Conservation (phyloP, 2,113 vertebrate genomes). For the Polyodon spathula region DNA sequence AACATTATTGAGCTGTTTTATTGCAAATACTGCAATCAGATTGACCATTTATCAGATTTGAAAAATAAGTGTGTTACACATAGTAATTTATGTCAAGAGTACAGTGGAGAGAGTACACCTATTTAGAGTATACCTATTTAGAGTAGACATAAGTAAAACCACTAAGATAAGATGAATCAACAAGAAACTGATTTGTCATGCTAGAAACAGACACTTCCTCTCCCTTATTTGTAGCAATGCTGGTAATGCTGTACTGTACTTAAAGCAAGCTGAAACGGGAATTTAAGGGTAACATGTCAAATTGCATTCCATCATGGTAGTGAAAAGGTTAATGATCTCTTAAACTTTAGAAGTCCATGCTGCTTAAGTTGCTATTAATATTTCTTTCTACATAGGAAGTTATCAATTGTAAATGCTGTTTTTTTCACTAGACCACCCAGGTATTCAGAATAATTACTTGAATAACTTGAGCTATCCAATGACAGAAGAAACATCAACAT, state of each 20-base stretch:
- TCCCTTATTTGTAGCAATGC: too few relatives aligned
- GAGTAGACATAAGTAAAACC: too few relatives aligned
- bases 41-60: too few relatives aligned
- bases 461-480: constrained; percentile 34
- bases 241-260: not conserved
- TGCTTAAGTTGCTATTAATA: constrained; percentile 25
- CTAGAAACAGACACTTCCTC: too few relatives aligned
- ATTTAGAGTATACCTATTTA: too few relatives aligned
- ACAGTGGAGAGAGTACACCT: too few relatives aligned
- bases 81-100: too few relatives aligned
- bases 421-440: constrained; percentile 47
- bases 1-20: too few relatives aligned
- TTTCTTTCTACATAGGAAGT: constrained; percentile 36
- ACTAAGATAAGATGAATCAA: too few relatives aligned
- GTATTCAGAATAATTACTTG: constrained; percentile 52
- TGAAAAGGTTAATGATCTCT: constrained; percentile 32
- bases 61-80: too few relatives aligned
- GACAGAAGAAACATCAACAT: constrained; percentile 32
- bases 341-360: constrained; percentile 22
- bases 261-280: not conserved
- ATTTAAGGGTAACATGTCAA: not conserved
- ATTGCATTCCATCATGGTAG: constrained; percentile 6
- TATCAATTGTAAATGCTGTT: constrained; percentile 35
- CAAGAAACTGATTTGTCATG: too few relatives aligned
- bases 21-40: too few relatives aligned